Percentiles rank a stretch among this genome's conserved stretches.
These are phyloP conservation scores for Epicauta chinensis DNA, from an alignment of 1,140 invertebrate species.

Conservation along the genomic window DNA sequence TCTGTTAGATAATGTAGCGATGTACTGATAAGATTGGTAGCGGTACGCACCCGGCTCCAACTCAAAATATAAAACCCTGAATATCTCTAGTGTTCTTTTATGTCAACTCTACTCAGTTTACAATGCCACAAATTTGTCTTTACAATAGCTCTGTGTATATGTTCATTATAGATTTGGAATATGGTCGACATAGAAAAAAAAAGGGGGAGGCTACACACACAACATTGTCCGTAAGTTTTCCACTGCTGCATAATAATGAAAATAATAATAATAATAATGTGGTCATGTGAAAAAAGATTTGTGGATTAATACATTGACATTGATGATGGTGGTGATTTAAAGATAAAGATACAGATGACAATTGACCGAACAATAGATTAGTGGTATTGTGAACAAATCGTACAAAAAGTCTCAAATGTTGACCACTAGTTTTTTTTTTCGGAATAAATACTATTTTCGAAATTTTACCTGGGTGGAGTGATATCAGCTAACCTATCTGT, in stretches of 20 bases:
- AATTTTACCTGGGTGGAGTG: slow-evolving; percentile 17
- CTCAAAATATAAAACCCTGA: slow-evolving; percentile 10
- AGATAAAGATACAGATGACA: background rate
- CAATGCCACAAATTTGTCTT: slow-evolving; percentile 35
- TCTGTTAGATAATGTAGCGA: slow-evolving; percentile 31
- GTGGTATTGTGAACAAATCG: slow-evolving; percentile 20
- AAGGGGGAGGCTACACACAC: slow-evolving; percentile 8
- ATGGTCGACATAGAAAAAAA: slow-evolving; percentile 10
- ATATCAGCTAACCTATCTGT: slow-evolving; percentile 5
- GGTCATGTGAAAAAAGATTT: background rate
- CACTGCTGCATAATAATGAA: too few species aligned
- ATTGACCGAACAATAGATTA: background rate
- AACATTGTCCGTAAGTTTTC: slow-evolving; percentile 1
- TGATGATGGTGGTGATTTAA: background rate
- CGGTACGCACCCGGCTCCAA: slow-evolving; percentile 26
- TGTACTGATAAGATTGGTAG: slow-evolving; percentile 29
- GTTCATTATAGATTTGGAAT: slow-evolving; percentile 9
- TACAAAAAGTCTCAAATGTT: slow-evolving; percentile 2
- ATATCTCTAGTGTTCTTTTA: slow-evolving; percentile 27
- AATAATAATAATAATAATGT: too few species aligned
- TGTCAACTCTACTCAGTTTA: slow-evolving; percentile 28
- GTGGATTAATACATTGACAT: background rate
- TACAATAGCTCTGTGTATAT: slow-evolving; percentile 30
- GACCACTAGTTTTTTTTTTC: slow-evolving; percentile 20
- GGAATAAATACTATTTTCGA: slow-evolving; percentile 26